A percentile compares a stretch with the other conserved stretches of the same genome.
phyloP scores from a whole-genome alignment of 2,797 vertebrate species.

The Anas acuta region DNA sequence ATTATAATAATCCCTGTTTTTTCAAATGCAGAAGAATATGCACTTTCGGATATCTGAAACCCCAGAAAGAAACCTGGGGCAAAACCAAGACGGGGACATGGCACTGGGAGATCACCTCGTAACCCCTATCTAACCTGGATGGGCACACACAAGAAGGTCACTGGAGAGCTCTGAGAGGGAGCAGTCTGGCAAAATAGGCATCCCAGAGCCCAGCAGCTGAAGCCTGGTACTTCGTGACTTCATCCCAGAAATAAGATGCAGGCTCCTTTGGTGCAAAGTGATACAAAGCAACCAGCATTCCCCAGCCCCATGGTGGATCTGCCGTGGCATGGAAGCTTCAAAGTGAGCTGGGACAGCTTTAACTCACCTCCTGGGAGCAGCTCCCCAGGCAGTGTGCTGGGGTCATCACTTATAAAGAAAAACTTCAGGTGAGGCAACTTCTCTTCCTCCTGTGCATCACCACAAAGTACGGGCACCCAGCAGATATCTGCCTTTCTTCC shows the following conservation, averaged over 20 bases:
- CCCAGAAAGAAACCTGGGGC: background rate
- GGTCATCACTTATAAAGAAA: accelerated
- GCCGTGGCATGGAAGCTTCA: background rate
- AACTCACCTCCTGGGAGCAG: background rate
- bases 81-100: background rate
- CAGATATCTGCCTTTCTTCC: background rate
- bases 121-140: background rate
- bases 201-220: background rate
- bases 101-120: background rate
- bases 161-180: background rate
- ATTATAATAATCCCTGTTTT: background rate
- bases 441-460: background rate
- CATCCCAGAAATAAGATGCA: background rate
- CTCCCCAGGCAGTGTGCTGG: accelerated
- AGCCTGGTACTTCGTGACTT: background rate
- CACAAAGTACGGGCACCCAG: accelerated
- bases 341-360: background rate
- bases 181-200: background rate
- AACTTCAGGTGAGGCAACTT: background rate
- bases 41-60: background rate
- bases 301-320: background rate
- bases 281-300: background rate
- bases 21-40: background rate
- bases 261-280: background rate
- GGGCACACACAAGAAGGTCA: accelerated